Evolutionary conservation across 1,140 invertebrate species (phyloP).

Genomic region (Papilio aristodemus): DNA sequence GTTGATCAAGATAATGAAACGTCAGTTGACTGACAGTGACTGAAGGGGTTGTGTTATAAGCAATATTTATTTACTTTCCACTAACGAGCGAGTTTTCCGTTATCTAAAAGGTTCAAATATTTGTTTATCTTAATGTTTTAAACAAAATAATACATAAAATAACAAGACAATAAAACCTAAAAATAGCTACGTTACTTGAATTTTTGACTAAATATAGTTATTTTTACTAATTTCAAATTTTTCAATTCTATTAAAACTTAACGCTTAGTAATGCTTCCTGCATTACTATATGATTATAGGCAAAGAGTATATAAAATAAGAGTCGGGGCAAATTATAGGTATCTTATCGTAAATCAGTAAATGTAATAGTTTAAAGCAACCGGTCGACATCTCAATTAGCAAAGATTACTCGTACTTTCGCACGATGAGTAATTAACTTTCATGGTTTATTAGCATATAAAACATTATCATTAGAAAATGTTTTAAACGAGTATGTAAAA

Average conservation of each 20-base stretch:
- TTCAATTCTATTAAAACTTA: not conserved
- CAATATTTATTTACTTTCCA: not conserved
- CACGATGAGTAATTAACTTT: constrained; percentile 1
- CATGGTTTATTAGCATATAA: constrained; percentile 4
- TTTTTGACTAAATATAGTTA: too few relatives aligned
- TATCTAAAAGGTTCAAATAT: not conserved
- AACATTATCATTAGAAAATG: constrained; percentile 18
- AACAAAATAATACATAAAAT: too few relatives aligned
- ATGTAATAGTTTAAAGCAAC: constrained; percentile 9
- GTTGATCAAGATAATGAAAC: not conserved
- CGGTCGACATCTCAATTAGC: constrained; percentile 5
- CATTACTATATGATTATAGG: not conserved
- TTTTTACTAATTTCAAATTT: too few relatives aligned
- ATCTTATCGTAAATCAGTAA: not conserved
- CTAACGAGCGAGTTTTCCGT: not conserved
- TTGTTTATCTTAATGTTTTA: not conserved
- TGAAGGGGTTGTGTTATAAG: not conserved
- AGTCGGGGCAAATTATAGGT: too few relatives aligned
- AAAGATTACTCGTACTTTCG: constrained; percentile 9
- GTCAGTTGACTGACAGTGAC: not conserved
- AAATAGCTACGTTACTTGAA: too few relatives aligned
- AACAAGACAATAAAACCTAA: too few relatives aligned
- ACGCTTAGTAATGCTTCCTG: not conserved
- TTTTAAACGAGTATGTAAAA: not conserved
- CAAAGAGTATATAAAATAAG: too few relatives aligned